Conservation (phyloP, 2,888 invertebrate species). For the Penaeus monodon region DNA sequence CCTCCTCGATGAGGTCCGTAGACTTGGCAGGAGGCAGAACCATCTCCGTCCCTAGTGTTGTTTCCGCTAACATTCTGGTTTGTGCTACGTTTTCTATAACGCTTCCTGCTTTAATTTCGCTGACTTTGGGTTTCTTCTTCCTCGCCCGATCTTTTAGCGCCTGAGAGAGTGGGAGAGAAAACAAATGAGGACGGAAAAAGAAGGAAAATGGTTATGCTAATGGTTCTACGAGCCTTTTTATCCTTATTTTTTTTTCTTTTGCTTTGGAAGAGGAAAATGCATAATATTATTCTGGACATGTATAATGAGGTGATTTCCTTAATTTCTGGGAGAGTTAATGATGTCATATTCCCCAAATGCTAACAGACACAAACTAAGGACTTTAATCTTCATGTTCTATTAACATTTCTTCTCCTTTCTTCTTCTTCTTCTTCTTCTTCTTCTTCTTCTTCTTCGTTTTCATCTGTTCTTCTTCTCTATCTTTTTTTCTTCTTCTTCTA, state of each 20-base stretch:
- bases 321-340: too few species aligned
- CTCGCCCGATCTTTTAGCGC: constrained; percentile 87
- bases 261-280: too few species aligned
- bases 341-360: too few species aligned
- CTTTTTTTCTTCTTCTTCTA: background rate
- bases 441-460: background rate
- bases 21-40: constrained; percentile 19
- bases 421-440: background rate
- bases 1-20: constrained; percentile 72
- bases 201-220: background rate
- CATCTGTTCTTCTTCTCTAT: too few species aligned
- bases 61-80: constrained; percentile 80
- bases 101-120: constrained; percentile 70
- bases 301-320: too few species aligned
- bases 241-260: too few species aligned
- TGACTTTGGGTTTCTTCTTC: constrained; percentile 82
- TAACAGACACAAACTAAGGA: too few species aligned
- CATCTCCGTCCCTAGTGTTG: constrained; percentile 71
- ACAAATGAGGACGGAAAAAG: background rate
- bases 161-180: constrained; percentile 71
- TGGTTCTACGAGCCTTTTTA: too few species aligned
- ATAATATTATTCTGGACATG: too few species aligned
- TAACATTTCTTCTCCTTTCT: background rate
- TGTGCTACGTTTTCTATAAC: constrained; percentile 91
- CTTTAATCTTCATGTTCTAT: too few species aligned